Conservation (phyloP, 2,888 invertebrate genomes). For the Yponomeuta evonymella region DNA sequence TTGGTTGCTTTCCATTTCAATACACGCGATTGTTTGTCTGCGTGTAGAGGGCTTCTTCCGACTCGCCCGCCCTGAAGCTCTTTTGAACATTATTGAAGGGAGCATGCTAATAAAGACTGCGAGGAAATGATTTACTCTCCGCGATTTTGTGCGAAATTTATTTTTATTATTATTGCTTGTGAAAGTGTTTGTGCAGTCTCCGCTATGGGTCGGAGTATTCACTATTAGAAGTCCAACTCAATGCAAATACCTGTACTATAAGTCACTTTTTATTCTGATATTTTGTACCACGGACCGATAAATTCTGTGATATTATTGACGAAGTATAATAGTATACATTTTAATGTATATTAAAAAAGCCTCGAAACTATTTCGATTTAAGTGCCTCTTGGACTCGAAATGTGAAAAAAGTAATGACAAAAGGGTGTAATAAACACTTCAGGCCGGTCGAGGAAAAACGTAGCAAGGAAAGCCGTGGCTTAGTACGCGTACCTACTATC, state of each 20-base stretch:
- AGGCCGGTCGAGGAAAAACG: too few species aligned
- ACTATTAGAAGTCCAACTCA: neutral
- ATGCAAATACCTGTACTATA: neutral
- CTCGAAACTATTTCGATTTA: too few species aligned
- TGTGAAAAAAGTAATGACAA: too few species aligned
- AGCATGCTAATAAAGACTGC: slow-evolving; percentile 61
- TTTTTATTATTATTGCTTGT: slow-evolving; percentile 62
- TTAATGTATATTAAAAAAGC: too few species aligned
- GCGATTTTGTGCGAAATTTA: slow-evolving; percentile 41
- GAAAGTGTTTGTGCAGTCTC: slow-evolving; percentile 42
- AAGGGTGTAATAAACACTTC: too few species aligned
- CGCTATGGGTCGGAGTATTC: neutral
- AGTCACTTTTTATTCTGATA: neutral
- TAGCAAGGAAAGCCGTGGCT: too few species aligned
- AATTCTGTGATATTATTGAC: too few species aligned
- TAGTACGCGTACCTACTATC: too few species aligned
- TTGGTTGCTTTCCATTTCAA: neutral
- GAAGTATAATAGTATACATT: too few species aligned
- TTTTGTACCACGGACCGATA: neutral
- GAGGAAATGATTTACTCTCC: slow-evolving; percentile 53
- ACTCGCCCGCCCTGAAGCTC: neutral
- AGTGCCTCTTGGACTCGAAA: too few species aligned
- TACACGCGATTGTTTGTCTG: neutral
- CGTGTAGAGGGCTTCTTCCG: neutral
- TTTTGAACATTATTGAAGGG: slow-evolving; percentile 13